phyloP scores from a whole-genome alignment of 92 coral and sea anemone species.

The Zoanthus sansibaricus region DNA sequence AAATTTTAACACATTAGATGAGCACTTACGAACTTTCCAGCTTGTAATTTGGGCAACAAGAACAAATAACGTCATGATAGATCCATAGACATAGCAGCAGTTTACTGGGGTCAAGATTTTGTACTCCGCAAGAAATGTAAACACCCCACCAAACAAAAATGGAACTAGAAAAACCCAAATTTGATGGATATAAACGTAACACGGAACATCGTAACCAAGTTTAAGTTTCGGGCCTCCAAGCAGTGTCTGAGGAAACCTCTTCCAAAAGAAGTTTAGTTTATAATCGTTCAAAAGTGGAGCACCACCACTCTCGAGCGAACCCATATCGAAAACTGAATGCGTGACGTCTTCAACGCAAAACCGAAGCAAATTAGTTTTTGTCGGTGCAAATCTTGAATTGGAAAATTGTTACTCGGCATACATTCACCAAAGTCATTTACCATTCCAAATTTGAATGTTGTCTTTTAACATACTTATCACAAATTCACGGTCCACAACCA shows the following conservation, averaged over 20 bases:
- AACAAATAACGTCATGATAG: slow-evolving; percentile 68
- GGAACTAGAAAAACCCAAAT: slow-evolving; percentile 82
- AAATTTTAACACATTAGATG: slow-evolving; percentile 67
- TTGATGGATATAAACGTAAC: slow-evolving; percentile 85
- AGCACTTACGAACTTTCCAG: slow-evolving; percentile 68
- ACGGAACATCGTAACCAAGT: slow-evolving; percentile 88
- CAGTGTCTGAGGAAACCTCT: slow-evolving; percentile 90
- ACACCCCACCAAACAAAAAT: slow-evolving; percentile 78
- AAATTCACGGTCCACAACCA: neutral
- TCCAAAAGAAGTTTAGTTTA: slow-evolving; percentile 93
- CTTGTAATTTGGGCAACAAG: slow-evolving; percentile 64
- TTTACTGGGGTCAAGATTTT: slow-evolving; percentile 58
- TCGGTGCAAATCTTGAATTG: neutral
- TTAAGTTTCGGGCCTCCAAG: slow-evolving; percentile 89
- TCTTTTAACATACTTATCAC: neutral
- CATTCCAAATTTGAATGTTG: neutral
- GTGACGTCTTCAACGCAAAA: neutral
- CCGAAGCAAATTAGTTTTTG: slow-evolving; percentile 1
- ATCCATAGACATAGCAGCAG: slow-evolving; percentile 81
- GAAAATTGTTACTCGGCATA: slow-evolving; percentile 7
- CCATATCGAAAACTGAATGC: slow-evolving; percentile 53
- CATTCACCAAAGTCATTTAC: neutral
- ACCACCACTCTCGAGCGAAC: slow-evolving; percentile 82
- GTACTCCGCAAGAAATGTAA: slow-evolving; percentile 83
- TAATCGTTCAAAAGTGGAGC: slow-evolving; percentile 97